Conservation (phyloP, 2,888 invertebrate species). For the Euclidia mi region DNA sequence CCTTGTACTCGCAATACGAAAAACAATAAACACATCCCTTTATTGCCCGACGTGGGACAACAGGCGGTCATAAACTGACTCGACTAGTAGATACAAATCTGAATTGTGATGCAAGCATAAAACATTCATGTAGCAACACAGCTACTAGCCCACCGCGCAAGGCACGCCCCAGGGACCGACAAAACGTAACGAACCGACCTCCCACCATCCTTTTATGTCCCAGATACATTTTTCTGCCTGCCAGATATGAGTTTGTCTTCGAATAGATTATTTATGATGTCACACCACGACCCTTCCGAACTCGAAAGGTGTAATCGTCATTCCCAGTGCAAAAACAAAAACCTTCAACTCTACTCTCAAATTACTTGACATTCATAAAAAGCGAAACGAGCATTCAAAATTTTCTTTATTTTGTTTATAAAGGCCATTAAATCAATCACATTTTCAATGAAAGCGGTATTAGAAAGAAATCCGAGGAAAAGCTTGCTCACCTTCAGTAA, state of each 20-base stretch:
- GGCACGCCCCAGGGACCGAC: constrained; percentile 82
- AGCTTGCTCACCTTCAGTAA: constrained; percentile 80
- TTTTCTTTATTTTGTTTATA: constrained; percentile 58
- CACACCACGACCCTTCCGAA: constrained; percentile 45
- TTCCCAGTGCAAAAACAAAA: constrained; percentile 15
- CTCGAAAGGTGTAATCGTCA: constrained; percentile 23
- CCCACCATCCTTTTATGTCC: constrained; percentile 81
- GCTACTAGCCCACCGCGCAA: constrained; percentile 69
- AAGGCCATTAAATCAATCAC: constrained; percentile 82
- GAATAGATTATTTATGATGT: constrained; percentile 85
- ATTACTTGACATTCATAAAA: constrained; percentile 32
- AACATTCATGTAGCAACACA: constrained; percentile 81
- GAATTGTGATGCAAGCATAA: constrained; percentile 83
- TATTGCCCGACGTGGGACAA: constrained; percentile 72
- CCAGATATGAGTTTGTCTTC: constrained; percentile 75
- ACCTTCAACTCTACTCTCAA: constrained; percentile 23
- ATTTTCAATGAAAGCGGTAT: constrained; percentile 81
- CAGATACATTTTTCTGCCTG: constrained; percentile 84
- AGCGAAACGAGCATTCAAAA: constrained; percentile 51
- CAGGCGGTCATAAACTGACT: constrained; percentile 70
- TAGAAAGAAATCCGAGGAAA: constrained; percentile 73
- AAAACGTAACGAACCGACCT: constrained; percentile 88
- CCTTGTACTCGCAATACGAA: constrained; percentile 68
- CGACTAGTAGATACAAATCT: constrained; percentile 84
- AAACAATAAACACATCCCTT: constrained; percentile 79